Conservation (phyloP, 2,113 vertebrate species). For the Corvus hawaiiensis region DNA sequence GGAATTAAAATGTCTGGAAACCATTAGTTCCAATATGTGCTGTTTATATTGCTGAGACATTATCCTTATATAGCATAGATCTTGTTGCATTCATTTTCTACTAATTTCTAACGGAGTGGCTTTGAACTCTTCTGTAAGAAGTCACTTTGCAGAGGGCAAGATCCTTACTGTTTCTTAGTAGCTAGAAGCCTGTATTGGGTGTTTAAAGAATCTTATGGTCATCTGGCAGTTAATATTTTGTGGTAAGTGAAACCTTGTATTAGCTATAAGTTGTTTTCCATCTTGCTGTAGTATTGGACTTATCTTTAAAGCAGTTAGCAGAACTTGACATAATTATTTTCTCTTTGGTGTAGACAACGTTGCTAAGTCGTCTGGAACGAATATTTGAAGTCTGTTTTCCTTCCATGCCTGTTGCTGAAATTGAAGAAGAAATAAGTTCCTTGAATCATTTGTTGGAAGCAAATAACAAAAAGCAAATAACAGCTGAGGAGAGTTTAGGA, state of each 20-base stretch:
- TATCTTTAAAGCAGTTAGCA: neutral
- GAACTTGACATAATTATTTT: conserved; percentile 32
- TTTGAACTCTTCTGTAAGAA: neutral
- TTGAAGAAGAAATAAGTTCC: conserved; percentile 74
- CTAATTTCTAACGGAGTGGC: neutral
- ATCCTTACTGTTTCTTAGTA: neutral
- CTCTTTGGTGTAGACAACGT: conserved; percentile 71
- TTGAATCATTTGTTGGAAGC: conserved; percentile 79
- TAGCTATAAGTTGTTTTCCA: neutral
- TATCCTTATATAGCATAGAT: neutral
- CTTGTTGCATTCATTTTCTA: neutral
- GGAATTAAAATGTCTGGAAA: neutral
- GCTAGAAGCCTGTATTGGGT: neutral
- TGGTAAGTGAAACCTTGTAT: neutral
- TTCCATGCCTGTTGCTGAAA: conserved; percentile 58
- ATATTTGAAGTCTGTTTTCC: conserved; percentile 87
- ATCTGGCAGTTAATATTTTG: neutral
- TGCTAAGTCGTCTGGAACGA: conserved; percentile 80
- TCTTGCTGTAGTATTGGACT: neutral
- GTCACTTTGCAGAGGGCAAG: neutral
- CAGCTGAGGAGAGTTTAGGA: conserved; percentile 51
- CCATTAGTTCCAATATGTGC: neutral
- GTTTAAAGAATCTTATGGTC: neutral
- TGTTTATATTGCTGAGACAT: neutral
- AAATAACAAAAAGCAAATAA: conserved; percentile 43